Percentiles rank a stretch among this genome's conserved stretches.
These are phyloP conservation scores for Catostylus mosaicus DNA, from an alignment of 30 jellyfish, hydroid and myxozoan genomes.

Conservation along the genomic window DNA sequence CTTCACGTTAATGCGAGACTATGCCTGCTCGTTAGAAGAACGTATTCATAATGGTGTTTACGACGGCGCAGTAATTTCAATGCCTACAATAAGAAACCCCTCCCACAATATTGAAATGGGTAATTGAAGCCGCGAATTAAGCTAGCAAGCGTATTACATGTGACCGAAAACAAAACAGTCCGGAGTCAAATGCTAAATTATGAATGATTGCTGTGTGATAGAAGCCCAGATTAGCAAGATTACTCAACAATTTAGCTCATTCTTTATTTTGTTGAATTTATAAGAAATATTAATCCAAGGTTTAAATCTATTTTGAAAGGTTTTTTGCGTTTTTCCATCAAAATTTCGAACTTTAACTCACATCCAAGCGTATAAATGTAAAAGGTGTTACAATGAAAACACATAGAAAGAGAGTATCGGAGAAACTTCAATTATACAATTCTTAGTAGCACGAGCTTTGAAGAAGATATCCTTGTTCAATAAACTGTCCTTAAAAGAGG, in stretches of 20 bases:
- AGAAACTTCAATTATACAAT: too few relatives aligned
- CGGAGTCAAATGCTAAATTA: conserved; percentile 38
- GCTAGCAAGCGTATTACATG: not conserved
- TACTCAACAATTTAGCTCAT: not conserved
- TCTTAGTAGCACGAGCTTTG: too few relatives aligned
- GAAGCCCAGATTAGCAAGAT: conserved; percentile 9
- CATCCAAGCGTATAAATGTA: too few relatives aligned
- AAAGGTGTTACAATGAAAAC: too few relatives aligned
- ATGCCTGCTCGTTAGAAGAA: not conserved
- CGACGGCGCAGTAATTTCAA: not conserved
- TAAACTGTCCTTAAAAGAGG: too few relatives aligned
- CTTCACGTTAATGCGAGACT: not conserved
- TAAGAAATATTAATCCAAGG: not conserved
- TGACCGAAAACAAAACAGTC: not conserved
- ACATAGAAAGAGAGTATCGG: too few relatives aligned
- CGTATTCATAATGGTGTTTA: not conserved
- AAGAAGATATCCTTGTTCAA: too few relatives aligned
- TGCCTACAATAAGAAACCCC: not conserved
- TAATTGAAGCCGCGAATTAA: not conserved
- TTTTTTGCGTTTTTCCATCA: too few relatives aligned
- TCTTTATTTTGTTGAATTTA: not conserved
- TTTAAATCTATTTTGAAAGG: not conserved
- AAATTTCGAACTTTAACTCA: too few relatives aligned
- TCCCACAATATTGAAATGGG: not conserved
- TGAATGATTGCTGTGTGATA: conserved; percentile 15